Evolutionary conservation across 2,797 vertebrate species (phyloP), one percentile per base, ranked within the genome.

Genomic region (Rhinogobio ventralis): DNA sequence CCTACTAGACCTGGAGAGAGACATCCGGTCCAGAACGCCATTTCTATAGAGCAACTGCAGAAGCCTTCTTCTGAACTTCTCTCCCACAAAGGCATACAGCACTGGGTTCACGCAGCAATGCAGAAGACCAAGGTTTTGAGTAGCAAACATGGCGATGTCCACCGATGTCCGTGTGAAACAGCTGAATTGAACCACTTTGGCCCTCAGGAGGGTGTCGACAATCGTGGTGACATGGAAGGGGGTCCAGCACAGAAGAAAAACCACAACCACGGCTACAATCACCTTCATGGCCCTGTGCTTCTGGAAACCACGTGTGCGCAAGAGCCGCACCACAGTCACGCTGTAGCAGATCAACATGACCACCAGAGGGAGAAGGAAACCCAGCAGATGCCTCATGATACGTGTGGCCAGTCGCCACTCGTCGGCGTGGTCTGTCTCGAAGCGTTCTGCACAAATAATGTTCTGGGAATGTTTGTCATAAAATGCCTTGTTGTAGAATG

Each of bases 101-200:
- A 96, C 72, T 0, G 95, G 95, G 87, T 96, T 96, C 86, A 95
- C 87, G 86, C 93, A 95, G 91, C 94, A 93, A 92, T 96, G 95
- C 19, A 93, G 15, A 83, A 95, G 91, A 23, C 92, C 94, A 76
- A 96, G 45, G 71, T 33, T 84, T 81, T 91, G 86, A 8, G 92
- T 95, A 1, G 88, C 3, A 0, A 0, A 2, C 83, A 95, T 17
- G 2, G 92, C 92, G 10, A 42, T 0, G 75, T 4, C 89, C 77
- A 95, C 79, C 0, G 87, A 60, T 0, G 0, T 89, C 84, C 89
- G 89, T 17, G 36, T 0, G 0, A 1, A 0, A 4, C 95, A 95
- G 84, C 28, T n/a, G 1, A 4, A 85, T 0, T 0, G 0, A 2
- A 95, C 23, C 82, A 92, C 3, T 0, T 83, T 3, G 0, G 85